Conservation (phyloP, 2,888 invertebrate species). For the Dyspetes luteomarginatus region DNA sequence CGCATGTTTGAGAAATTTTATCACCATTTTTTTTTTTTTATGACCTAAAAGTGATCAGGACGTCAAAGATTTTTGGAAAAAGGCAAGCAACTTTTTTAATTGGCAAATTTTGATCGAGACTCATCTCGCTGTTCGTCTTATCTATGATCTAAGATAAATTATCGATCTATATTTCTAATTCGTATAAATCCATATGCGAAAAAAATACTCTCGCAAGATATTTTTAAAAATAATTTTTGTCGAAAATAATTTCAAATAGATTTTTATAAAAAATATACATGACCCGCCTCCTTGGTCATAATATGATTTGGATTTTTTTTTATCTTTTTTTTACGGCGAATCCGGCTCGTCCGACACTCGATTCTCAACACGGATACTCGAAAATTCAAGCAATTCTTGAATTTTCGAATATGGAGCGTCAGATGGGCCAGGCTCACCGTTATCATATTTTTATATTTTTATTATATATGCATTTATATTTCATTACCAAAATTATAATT, state of each 20-base stretch:
- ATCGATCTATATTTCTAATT: constrained; percentile 32
- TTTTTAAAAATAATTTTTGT: constrained; percentile 28
- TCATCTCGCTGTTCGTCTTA: constrained; percentile 48
- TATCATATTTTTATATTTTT: constrained; percentile 57
- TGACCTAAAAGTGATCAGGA: no score
- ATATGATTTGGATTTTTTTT: constrained; percentile 39
- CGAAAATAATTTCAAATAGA: constrained; percentile 71
- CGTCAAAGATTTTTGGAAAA: background rate
- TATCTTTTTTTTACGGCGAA: constrained; percentile 61
- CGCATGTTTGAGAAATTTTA: constrained; percentile 4
- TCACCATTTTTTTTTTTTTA: constrained; percentile 15
- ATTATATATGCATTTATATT: constrained; percentile 45
- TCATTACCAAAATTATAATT: constrained; percentile 37
- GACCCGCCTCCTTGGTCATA: constrained; percentile 19
- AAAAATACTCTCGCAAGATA: background rate
- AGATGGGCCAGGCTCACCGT: constrained; percentile 68
- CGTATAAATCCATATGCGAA: constrained; percentile 26
- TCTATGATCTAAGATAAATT: constrained; percentile 54
- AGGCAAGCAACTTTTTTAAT: constrained; percentile 22
- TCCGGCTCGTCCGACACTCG: constrained; percentile 76
- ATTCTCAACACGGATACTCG: constrained; percentile 82
- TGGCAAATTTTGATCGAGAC: constrained; percentile 43
- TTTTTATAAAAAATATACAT: constrained; percentile 82
- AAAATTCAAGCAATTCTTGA: constrained; percentile 82
- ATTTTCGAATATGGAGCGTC: constrained; percentile 81